Conservation (phyloP, 2,113 vertebrate genomes). For the Peromyscus leucopus region DNA sequence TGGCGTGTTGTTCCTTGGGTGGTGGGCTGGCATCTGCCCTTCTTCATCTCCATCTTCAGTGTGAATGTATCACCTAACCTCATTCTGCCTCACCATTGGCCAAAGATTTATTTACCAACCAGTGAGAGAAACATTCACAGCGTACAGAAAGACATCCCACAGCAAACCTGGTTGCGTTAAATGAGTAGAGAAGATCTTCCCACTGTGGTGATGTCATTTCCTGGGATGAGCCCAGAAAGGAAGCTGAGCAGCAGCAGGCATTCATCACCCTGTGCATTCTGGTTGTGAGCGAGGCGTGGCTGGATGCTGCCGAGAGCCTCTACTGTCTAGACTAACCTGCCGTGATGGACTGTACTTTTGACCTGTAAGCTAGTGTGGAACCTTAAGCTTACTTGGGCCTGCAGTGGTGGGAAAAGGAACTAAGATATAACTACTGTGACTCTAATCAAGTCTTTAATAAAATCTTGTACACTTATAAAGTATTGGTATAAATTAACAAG, state of each 20-base stretch:
- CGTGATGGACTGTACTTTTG: background rate
- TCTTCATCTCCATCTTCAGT: too few species aligned
- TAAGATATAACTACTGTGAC: too few species aligned
- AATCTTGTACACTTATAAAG: background rate
- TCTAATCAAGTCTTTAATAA: constrained; percentile 41
- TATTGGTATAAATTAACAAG: background rate
- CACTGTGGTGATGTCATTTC: background rate
- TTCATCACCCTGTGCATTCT: background rate
- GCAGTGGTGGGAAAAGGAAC: too few species aligned
- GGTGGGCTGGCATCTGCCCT: too few species aligned
- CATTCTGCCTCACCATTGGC: too few species aligned
- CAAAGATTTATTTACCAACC: too few species aligned
- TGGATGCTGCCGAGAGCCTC: background rate
- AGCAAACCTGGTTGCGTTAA: background rate
- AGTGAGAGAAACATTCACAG: too few species aligned
- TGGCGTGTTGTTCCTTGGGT: too few species aligned
- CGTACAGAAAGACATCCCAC: too few species aligned
- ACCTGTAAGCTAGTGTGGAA: background rate
- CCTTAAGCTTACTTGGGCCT: background rate
- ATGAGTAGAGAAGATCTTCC: background rate
- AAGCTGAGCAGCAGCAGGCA: background rate
- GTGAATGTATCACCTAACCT: too few species aligned
- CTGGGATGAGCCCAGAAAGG: background rate
- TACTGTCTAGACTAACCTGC: too few species aligned
- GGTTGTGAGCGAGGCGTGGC: background rate